A percentile compares a stretch with the other conserved stretches of the same genome.
These are phyloP conservation scores for Enteromius fasciolatus DNA, from an alignment of 2,797 vertebrate genomes.

Conservation along the genomic window DNA sequence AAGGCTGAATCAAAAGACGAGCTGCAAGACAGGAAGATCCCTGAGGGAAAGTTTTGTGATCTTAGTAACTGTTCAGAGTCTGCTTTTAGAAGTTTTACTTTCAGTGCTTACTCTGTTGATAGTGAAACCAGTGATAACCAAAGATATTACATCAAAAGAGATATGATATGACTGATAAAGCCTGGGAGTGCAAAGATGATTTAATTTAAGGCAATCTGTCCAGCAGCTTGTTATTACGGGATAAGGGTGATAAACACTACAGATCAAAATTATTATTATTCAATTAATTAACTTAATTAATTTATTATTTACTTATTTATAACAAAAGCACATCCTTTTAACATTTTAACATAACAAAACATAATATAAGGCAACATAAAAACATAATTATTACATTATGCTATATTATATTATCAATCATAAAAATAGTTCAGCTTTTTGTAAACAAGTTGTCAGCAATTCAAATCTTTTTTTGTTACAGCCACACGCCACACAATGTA, in stretches of 20 bases:
- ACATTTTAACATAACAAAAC: no score
- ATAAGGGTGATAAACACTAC: neutral
- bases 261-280: neutral
- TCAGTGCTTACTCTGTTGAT: conserved; percentile 7
- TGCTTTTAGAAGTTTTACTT: neutral
- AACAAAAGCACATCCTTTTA: neutral
- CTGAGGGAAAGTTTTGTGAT: conserved; percentile 4
- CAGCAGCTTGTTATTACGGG: neutral
- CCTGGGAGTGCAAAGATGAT: neutral
- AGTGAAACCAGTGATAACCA: conserved; percentile 46
- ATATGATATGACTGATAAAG: conserved; percentile 64
- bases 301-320: neutral
- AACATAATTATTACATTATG: no score
- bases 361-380: neutral
- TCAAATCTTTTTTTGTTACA: no score
- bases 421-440: no score
- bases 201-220: neutral
- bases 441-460: no score
- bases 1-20: neutral
- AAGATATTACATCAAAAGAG: conserved; percentile 59
- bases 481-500: no score
- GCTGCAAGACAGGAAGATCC: conserved; percentile 17
- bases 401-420: no score
- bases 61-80: conserved; percentile 6
- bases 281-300: neutral